phyloP scores from a whole-genome alignment of 2,888 invertebrate genomes.

The Lepidocyrtoides sp. region DNA sequence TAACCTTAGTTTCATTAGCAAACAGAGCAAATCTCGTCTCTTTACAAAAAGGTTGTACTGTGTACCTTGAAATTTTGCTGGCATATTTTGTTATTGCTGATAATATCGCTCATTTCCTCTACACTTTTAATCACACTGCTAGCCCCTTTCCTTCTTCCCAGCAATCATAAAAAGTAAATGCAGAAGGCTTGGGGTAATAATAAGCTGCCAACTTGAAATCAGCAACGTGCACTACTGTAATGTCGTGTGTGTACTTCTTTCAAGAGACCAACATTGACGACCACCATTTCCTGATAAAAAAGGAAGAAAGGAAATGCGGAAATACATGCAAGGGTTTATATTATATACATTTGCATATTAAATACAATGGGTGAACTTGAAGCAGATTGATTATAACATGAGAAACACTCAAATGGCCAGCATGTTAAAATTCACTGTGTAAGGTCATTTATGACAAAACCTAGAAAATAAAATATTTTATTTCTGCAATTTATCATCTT shows the following conservation, averaged over 20 bases:
- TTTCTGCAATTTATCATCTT: conserved; percentile 23
- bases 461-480: conserved; percentile 3
- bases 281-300: too few species aligned
- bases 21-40: too few species aligned
- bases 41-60: too few species aligned
- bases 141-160: too few species aligned
- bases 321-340: not conserved
- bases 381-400: conserved; percentile 18
- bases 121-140: too few species aligned
- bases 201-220: too few species aligned
- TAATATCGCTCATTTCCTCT: not conserved
- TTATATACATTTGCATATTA: not conserved
- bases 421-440: not conserved
- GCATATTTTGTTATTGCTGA: too few species aligned
- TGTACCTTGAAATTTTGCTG: not conserved
- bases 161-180: too few species aligned
- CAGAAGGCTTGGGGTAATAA: not conserved
- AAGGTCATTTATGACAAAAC: not conserved
- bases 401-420: not conserved
- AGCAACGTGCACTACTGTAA: too few species aligned
- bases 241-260: too few species aligned
- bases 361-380: conserved; percentile 37
- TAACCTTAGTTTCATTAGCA: too few species aligned
- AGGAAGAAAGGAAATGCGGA: not conserved
- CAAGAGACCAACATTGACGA: too few species aligned